Evolutionary conservation across 2,888 invertebrate genomes (phyloP), one percentile per base, ranked within the genome.

Genomic region (Nomada ferruginata): DNA sequence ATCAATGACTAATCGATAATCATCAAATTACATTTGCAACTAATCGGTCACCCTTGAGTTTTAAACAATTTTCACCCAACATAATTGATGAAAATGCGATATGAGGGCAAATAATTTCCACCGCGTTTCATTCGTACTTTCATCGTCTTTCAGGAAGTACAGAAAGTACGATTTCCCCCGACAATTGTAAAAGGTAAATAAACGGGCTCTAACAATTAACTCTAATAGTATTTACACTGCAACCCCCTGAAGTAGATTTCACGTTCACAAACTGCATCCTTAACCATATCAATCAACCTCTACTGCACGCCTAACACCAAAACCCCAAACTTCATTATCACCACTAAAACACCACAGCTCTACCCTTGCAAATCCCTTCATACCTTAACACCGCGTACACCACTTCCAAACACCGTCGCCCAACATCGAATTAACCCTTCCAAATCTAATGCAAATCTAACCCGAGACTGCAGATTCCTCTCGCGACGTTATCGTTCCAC

Each of bases 311-410:
- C 55, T 20, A 5, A 18, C 68, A 15, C 18, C 42, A 13, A 42
- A 55, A 68, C 9, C 23, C 68, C 68, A 15, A 68, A 68, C 36
- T 36, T 36, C 36, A 36, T 36, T 36, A 36, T 36, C 36, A 36
- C 36, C 68, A 15, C 18, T 23, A 13, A 42, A 55, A 68, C 9
- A 18, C 68, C 68, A 15, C 55, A 68, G 36, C 36, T 36, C 36
- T 36, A 68, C 44, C 55, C 42, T 42, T 53, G 7, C n/a, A 53
- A 66, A 66, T 53, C 36, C 68, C 36, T 23, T 10, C 47, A 7
- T 44, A 9, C 70, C 70, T 70, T 59, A 15, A 47, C 59, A 20
- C 50, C 47, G 26, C 15, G 18, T n/a, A 47, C 57, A 47, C 47
- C 23, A 20, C 44, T 15, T 23, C 47, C 18, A 44, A 26, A 44